A percentile compares a stretch with the other conserved stretches of the same genome.
Evolutionary conservation across 2,797 vertebrate genomes (phyloP).

Genomic region (Atherinosoma microstoma): DNA sequence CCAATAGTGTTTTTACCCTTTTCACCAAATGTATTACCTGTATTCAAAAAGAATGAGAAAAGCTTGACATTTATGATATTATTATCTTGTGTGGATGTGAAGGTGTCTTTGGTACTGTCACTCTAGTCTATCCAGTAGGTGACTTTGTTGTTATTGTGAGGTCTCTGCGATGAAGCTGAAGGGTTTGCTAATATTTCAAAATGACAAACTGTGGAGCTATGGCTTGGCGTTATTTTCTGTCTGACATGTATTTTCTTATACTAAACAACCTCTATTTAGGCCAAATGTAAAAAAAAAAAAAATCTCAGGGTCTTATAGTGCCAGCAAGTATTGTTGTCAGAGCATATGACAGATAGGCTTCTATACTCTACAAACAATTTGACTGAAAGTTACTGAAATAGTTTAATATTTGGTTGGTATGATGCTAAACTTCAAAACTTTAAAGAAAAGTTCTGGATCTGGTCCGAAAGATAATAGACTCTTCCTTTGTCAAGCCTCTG

Average conservation of each 20-base stretch:
- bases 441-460: background rate
- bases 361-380: background rate
- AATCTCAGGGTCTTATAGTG: background rate
- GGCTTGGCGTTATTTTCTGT: background rate
- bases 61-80: background rate
- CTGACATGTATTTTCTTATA: background rate
- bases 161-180: conserved; percentile 5
- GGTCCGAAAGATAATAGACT: background rate
- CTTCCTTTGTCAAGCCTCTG: background rate
- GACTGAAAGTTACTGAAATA: background rate
- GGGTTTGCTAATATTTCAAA: conserved; percentile 22
- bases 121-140: background rate
- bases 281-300: background rate
- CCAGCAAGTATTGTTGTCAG: background rate
- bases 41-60: conserved; percentile 3
- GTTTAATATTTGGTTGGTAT: too few relatives aligned
- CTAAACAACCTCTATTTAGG: background rate
- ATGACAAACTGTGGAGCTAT: conserved; percentile 7
- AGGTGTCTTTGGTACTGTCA: conserved; percentile 14
- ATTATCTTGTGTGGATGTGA: background rate
- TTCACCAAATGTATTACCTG: background rate
- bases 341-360: background rate
- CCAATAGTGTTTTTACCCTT: background rate
- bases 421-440: background rate
- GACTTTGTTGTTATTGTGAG: conserved; percentile 14